Evolutionary conservation across 1,140 invertebrate genomes (phyloP), one percentile per base, ranked within the genome.

Genomic region (Drosophila melanogaster): DNA sequence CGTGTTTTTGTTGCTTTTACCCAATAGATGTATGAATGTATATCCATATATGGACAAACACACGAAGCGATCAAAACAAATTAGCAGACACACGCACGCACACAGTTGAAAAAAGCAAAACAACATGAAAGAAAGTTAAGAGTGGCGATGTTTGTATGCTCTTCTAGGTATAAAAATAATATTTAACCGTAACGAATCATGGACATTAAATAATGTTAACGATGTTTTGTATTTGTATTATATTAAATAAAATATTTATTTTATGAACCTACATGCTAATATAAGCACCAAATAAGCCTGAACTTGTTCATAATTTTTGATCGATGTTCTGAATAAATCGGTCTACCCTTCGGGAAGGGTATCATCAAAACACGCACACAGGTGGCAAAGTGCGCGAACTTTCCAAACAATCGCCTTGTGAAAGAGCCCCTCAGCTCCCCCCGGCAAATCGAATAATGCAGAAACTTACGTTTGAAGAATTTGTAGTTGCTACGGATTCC

Each of bases 31-130:
- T 26, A 5, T 24, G 2, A 4, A 3, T 30, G 8, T 30, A 3
- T 30, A 30, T 30, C 30, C 10, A 24, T 46, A 77, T 69, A 79
- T 74, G 61, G 56, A n/a, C 54, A 79, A 75, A 59, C 69, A 74
- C 77, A 79, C 70, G 77, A 69, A 53, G 35, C 74, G 69, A 74
- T 79, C 70, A 75, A 75, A 80, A 75, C 77, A 70, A 79, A 70
- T 70, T 69, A 79, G 44, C 77, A 49, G 53, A 54, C 75, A 53
- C 55, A 79, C 49, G 60, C 73, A 57, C 53, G 26, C 54, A 71
- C 37, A 70, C 40, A 50, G 47, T 38, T 22, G 19, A 6, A 15
- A 15, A 51, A 33, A 40, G 7, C 7, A 15, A 30, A 24, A 6
- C 14, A 22, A 43, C 15, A 14, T 51, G 19, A 64, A 61, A 50